phyloP scores from a whole-genome alignment of 1,140 invertebrate genomes.

The Papilio dardanus region DNA sequence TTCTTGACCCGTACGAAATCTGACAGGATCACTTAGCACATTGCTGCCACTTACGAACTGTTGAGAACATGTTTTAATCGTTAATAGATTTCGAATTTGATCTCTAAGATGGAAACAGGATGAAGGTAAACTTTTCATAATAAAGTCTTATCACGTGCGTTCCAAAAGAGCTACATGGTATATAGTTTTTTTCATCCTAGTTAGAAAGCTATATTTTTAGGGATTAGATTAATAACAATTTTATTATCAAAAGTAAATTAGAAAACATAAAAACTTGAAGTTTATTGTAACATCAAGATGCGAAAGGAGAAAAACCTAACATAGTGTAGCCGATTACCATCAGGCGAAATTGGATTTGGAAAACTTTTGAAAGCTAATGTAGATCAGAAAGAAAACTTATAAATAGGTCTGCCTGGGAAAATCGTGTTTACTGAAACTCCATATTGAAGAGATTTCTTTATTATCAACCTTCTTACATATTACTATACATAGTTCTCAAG shows the following conservation, averaged over 20 bases:
- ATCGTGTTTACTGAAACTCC: constrained; percentile 19
- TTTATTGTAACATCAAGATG: constrained; percentile 12
- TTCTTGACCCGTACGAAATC: neutral
- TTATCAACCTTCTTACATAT: neutral
- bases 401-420: constrained; percentile 22
- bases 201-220: too few species aligned
- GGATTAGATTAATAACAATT: neutral
- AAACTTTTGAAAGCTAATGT: constrained; percentile 31
- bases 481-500: neutral
- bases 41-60: neutral
- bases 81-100: neutral
- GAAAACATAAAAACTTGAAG: constrained; percentile 8
- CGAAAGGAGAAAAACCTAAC: constrained; percentile 3
- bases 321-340: constrained; percentile 25
- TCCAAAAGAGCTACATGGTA: too few species aligned
- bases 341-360: constrained; percentile 29
- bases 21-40: neutral
- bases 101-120: too few species aligned
- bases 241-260: neutral
- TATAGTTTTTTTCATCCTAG: too few species aligned
- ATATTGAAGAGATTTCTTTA: constrained; percentile 27
- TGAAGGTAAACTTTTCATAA: too few species aligned
- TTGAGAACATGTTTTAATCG: neutral
- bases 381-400: constrained; percentile 34
- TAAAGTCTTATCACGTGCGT: too few species aligned